A percentile compares a stretch with the other conserved stretches of the same genome.
Conservation (phyloP, 2,113 vertebrate genomes). For the cattle (Bos taurus) region DNA sequence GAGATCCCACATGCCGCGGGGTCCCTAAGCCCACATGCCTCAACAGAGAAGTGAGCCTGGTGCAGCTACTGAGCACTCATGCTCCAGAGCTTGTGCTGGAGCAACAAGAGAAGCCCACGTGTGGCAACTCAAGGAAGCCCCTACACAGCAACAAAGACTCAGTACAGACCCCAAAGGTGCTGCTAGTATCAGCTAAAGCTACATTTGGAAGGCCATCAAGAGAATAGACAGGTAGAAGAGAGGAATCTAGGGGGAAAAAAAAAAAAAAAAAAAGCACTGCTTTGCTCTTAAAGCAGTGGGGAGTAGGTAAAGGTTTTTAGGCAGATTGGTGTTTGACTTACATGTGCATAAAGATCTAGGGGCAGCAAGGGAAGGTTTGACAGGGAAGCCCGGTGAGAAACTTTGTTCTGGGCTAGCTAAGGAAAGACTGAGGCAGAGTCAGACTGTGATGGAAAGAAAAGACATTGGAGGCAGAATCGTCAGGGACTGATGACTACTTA, state of each 20-base stretch:
- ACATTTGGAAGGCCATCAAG: accelerated
- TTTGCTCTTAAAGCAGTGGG: neutral
- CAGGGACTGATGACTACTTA: neutral
- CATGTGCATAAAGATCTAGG: neutral
- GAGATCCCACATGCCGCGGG: neutral
- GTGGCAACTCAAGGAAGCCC: neutral
- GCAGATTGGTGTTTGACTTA: neutral
- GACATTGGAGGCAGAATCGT: neutral
- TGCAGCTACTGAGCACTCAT: neutral
- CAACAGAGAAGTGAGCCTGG: neutral
- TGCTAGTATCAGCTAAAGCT: neutral
- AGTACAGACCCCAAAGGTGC: neutral
- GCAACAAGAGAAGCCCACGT: neutral
- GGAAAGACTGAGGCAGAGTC: neutral
- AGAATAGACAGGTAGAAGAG: neutral
- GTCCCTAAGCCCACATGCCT: neutral
- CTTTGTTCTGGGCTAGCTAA: neutral
- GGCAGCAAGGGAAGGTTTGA: neutral
- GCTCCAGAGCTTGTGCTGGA: neutral
- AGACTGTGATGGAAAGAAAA: neutral
- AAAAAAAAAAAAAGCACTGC: neutral
- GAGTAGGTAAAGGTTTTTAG: neutral
- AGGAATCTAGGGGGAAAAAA: neutral
- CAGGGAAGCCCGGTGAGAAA: neutral
- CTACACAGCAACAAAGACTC: neutral